A percentile compares a stretch with the other conserved stretches of the same genome.
phyloP scores from a whole-genome alignment of 2,888 invertebrate species.

The Therioaphis trifolii region DNA sequence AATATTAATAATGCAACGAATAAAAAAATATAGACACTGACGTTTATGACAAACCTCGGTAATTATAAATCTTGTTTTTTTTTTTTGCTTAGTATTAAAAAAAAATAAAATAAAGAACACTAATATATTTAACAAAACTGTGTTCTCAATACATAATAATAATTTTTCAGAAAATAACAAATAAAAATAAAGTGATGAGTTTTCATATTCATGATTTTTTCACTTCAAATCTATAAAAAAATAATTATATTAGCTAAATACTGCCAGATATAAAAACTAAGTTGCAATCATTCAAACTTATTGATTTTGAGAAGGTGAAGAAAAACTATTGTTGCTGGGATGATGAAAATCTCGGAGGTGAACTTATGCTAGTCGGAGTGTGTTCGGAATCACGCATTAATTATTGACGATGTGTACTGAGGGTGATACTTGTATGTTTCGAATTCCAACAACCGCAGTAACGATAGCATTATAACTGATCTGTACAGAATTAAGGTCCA shows the following conservation, averaged over 20 bases:
- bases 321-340: constrained; percentile 43
- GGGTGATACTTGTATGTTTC: constrained; percentile 79
- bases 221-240: constrained; percentile 49
- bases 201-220: constrained; percentile 27
- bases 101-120: constrained; percentile 39
- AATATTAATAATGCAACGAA: background rate
- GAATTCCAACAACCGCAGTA: constrained; percentile 94
- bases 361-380: constrained; percentile 66
- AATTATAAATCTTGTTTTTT: constrained; percentile 33
- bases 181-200: constrained; percentile 4
- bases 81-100: constrained; percentile 20
- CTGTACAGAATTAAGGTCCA: constrained; percentile 96
- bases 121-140: constrained; percentile 49
- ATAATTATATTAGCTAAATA: background rate
- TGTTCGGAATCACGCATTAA: constrained; percentile 82
- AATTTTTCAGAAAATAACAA: constrained; percentile 47
- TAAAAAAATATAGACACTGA: constrained; percentile 27
- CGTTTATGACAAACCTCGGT: constrained; percentile 18
- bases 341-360: constrained; percentile 57
- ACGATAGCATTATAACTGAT: constrained; percentile 89
- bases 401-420: constrained; percentile 82
- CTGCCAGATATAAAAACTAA: background rate
- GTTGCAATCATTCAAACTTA: background rate
- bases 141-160: constrained; percentile 55
- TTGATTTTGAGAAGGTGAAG: constrained; percentile 45